Evolutionary conservation across 2,113 vertebrate species (phyloP).

Genomic region (Australoheros scitulus): DNA sequence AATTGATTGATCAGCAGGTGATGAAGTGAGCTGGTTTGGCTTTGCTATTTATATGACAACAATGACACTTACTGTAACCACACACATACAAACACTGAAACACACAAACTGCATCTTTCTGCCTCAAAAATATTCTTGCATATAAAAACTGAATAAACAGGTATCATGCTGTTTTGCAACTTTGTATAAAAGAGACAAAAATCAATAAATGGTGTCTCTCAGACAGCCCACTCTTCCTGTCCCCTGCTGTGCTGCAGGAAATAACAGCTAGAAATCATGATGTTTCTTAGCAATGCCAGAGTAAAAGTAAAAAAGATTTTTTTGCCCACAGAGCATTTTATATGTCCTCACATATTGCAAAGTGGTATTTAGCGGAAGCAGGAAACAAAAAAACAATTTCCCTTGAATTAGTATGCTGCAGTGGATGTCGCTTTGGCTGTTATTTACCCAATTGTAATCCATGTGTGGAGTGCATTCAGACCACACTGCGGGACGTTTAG

Average conservation of each 20-base stretch:
- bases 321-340: background rate
- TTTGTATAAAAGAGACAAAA: background rate
- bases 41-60: conserved; percentile 17
- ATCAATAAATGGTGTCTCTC: conserved; percentile 35
- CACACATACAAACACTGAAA: background rate
- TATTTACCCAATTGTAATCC: conserved; percentile 6
- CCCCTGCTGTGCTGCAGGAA: background rate
- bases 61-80: background rate
- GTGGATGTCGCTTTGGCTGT: background rate
- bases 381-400: background rate
- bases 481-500: background rate
- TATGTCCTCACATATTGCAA: background rate
- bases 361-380: conserved; percentile 2
- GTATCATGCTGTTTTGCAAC: conserved; percentile 11
- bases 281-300: background rate
- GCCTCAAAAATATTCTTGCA: background rate
- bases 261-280: conserved; percentile 11
- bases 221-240: conserved; percentile 8
- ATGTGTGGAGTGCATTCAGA: background rate
- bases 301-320: background rate
- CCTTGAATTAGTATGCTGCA: background rate
- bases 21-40: background rate
- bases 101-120: background rate
- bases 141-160: background rate
- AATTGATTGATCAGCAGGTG: conserved; percentile 18